Base-by-base conservation (phyloP, 2,888 invertebrate species). In the Sphaeridia pumilis region DNA sequence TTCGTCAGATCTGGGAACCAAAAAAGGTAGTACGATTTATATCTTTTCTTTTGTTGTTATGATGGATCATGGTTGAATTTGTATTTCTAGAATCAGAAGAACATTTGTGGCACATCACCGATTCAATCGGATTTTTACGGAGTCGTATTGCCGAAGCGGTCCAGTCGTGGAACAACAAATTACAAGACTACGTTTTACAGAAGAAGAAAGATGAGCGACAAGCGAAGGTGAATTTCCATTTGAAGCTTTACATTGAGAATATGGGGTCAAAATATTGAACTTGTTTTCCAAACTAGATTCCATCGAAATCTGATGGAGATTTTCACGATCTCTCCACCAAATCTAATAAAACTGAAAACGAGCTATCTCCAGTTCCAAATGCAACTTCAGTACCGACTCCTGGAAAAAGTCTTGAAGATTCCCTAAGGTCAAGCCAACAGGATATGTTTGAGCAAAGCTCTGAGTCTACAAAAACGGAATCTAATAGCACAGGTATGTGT, bases 81-180 rank as follows among this genome's bases (percentile, higher is more conserved):
- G 47, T n/a, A 44, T 35, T 41, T 26, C 31, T 49, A 62, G 62
- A 66, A 24, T 52, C 61, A 14, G 61, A 65, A 21, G 61, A 52
- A 34, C 69, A 47, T 65, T 68, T 69, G 55, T 74, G 74, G 74
- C 74, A 74, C 57, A 73, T 80, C 17, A 76, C 77, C 50, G 83
- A 84, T 67, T 74, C 76, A 0, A 71, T 82, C 25, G 74, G 79
- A 5, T 74, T 77, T 65, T 70, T 84, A 20, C 83, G 83, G 66
- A 74, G 79, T 36, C 70, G 77, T 7, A 76, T 87, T 41, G 78
- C 80, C 1, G 84, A 85, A 65, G 77, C 80, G 20, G 80, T 84
- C 12, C 77, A 76, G 24, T 72, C 72, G n/a, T 87, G 87, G 87
- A 84, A 82, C 62, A 68, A 71, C 2, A 70, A 70, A 53, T 62